Conservation (phyloP, 2,797 vertebrate species). For the Sciaenops ocellatus region DNA sequence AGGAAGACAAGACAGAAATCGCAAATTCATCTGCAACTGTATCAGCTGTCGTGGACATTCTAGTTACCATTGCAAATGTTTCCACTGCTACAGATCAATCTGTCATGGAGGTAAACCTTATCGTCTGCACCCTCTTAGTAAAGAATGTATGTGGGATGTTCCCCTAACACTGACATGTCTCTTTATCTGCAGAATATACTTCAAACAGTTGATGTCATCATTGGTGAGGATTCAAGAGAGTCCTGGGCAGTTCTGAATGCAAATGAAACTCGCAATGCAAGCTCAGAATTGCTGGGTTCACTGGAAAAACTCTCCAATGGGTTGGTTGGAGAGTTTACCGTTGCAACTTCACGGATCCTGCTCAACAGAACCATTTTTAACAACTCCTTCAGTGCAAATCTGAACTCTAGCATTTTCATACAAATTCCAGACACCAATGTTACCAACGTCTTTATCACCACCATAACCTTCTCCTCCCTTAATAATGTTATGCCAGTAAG, state of each 20-base stretch:
- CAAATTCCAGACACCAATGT: slow-evolving; percentile 53
- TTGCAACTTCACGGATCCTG: slow-evolving; percentile 65
- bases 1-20: slow-evolving; percentile 6
- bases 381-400: slow-evolving; percentile 48
- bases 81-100: neutral
- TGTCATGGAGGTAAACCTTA: slow-evolving; percentile 65
- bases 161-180: neutral
- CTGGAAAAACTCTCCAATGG: slow-evolving; percentile 81
- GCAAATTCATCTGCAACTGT: slow-evolving; percentile 78
- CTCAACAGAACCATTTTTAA: slow-evolving; percentile 71
- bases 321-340: slow-evolving; percentile 36
- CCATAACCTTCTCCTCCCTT: slow-evolving; percentile 85
- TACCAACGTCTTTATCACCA: slow-evolving; percentile 75
- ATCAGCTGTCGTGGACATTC: slow-evolving; percentile 81
- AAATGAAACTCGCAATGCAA: slow-evolving; percentile 56
- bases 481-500: slow-evolving; percentile 78
- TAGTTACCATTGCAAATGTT: slow-evolving; percentile 79
- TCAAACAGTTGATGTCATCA: slow-evolving; percentile 80
- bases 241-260: slow-evolving; percentile 84
- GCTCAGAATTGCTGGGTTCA: slow-evolving; percentile 83
- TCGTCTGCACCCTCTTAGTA: neutral
- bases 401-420: slow-evolving; percentile 79
- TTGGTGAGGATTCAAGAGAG: slow-evolving; percentile 36
- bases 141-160: neutral
- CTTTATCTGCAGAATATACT: slow-evolving; percentile 85